Evolutionary conservation across 2,888 invertebrate genomes (phyloP).

Genomic region (Cryptus viduatorius): DNA sequence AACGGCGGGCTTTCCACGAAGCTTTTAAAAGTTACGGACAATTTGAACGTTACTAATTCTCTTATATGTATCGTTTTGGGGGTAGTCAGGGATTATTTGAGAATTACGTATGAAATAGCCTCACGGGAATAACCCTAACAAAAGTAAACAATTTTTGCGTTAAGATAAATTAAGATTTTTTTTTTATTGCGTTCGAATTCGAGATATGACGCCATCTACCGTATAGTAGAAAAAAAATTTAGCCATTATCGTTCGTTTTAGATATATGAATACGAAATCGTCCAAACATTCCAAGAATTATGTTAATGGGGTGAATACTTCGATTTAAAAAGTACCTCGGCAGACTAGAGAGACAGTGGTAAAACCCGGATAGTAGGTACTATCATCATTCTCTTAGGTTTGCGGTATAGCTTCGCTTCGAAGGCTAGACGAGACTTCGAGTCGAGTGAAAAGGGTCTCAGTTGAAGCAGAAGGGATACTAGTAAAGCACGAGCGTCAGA

Average conservation of each 20-base stretch:
- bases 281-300: neutral
- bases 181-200: no score
- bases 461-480: constrained; percentile 45
- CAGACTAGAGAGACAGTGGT: constrained; percentile 7
- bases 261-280: neutral
- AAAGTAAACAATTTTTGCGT: neutral
- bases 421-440: constrained; percentile 48
- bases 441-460: constrained; percentile 61
- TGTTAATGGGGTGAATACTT: constrained; percentile 18
- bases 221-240: neutral
- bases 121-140: neutral
- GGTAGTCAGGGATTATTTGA: neutral
- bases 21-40: constrained; percentile 23
- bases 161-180: no score
- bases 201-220: neutral
- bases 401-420: constrained; percentile 11
- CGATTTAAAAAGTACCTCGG: neutral
- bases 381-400: neutral
- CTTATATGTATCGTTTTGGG: neutral
- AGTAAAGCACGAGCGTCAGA: constrained; percentile 34
- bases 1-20: neutral
- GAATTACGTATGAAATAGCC: neutral
- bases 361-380: constrained; percentile 16
- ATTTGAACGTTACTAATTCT: constrained; percentile 25
- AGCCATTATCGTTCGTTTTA: neutral